Base-by-base conservation (phyloP, 2,888 invertebrate species). In the Zele albiditarsus region DNA sequence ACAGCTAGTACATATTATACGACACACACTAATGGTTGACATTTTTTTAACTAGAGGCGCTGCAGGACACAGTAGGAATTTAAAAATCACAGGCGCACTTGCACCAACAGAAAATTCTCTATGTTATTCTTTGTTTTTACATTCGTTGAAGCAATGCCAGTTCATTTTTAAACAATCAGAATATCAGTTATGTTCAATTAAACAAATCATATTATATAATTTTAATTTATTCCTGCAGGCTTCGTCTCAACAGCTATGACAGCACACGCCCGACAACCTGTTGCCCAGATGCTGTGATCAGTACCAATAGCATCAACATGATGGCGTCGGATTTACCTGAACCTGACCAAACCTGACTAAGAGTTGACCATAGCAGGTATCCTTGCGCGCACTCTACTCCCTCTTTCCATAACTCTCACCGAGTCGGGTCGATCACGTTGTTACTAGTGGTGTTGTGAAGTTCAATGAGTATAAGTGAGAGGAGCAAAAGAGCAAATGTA, bases 261-360 rank as follows among this genome's bases (percentile, higher is more conserved):
- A 3, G 53, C 25, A 53, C 49, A 28, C 31, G 31, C 49, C 31
- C 14, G 53, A 20, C 25, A 65, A 72, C 57, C 72, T 57, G 72
- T 72, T 72, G 53, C 65, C 46, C 38, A 42, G 66, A 72, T 72
- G 72, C 66, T 72, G 72, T n/a, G 38, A 10, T 38, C 33, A 57
- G 25, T 16, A 33, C 57, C 71, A 71, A 27, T 10, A 71, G 28
- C 31, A 31, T 38, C 27, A 53, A 23, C 63, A 66, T 58, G 72
- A 72, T 72, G 72, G 72, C 66, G 72, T 65, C 58, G 58, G 53
- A 72, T 72, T 72, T 72, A 66, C 66, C 66, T 72, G 72, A 23
- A 38, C 62, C 38, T 38, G 38, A 57, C 14, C 12, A 25, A 60
- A 42, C 20, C 23, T 63, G 38, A 60, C 70, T 60, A 20, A 53